These are phyloP conservation scores for Glossophaga mutica DNA, from an alignment of 2,797 vertebrate genomes.

Conservation along the genomic window DNA sequence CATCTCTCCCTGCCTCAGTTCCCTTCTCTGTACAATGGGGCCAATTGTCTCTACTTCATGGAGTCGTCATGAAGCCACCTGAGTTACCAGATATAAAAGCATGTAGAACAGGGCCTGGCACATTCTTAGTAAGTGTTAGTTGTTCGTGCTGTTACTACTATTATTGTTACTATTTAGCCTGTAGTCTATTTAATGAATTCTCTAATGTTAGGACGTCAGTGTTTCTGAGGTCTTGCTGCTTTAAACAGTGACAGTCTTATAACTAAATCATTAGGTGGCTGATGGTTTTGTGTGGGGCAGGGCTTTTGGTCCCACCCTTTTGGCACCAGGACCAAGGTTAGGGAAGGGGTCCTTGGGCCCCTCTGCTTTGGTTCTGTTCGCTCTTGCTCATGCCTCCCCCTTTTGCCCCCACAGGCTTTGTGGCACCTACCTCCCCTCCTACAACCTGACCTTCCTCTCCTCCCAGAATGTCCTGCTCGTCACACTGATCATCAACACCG, in stretches of 20 bases:
- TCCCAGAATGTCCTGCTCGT: slow-evolving; percentile 95
- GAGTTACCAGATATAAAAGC: background rate
- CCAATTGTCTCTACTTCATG: background rate
- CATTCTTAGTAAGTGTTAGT: background rate
- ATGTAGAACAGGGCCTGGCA: background rate
- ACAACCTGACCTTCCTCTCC: slow-evolving; percentile 91
- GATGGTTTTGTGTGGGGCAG: no score
- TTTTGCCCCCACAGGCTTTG: slow-evolving; percentile 86
- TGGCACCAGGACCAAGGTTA: background rate
- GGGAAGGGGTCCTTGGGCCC: background rate
- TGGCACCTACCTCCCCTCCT: slow-evolving; percentile 87
- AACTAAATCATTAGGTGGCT: background rate
- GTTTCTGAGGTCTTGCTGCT: background rate
- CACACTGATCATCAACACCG: slow-evolving; percentile 86
- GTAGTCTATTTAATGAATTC: background rate
- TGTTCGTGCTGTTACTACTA: background rate
- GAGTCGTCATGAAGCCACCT: background rate
- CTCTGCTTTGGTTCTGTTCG: background rate
- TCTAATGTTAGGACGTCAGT: background rate
- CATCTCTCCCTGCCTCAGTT: background rate
- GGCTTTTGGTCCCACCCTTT: background rate
- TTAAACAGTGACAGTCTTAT: background rate
- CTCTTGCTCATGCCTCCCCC: background rate
- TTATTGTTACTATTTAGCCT: background rate
- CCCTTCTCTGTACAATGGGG: background rate